Evolutionary conservation across 2,888 invertebrate genomes (phyloP).

Genomic region (Onthophagus sagittarius): DNA sequence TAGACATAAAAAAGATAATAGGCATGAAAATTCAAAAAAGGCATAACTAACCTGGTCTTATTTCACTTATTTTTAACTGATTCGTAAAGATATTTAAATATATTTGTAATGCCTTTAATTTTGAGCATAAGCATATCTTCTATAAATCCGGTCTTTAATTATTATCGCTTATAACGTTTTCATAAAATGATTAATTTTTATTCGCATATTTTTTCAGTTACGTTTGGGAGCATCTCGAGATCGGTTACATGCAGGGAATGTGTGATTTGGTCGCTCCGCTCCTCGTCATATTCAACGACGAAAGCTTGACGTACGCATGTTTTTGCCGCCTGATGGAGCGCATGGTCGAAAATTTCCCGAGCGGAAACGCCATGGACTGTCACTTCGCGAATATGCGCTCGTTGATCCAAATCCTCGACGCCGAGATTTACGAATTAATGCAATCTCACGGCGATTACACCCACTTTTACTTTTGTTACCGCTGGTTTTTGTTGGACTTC

Average conservation of each 20-base stretch:
- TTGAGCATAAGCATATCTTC: too few species aligned
- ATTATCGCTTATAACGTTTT: too few species aligned
- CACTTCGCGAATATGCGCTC: constrained; percentile 95
- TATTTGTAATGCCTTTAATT: too few species aligned
- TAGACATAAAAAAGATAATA: too few species aligned
- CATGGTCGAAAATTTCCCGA: constrained; percentile 88
- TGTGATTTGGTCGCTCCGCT: constrained; percentile 92
- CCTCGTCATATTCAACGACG: constrained; percentile 88
- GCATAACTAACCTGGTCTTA: too few species aligned
- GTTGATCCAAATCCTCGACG: constrained; percentile 83
- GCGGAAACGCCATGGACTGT: constrained; percentile 91
- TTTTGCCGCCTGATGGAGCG: constrained; percentile 88
- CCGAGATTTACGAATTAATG: constrained; percentile 92
- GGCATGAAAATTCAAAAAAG: too few species aligned
- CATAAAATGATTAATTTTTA: too few species aligned
- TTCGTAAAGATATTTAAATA: too few species aligned
- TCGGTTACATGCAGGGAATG: constrained; percentile 97
- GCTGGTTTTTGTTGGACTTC: constrained; percentile 95
- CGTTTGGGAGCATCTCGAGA: constrained; percentile 92
- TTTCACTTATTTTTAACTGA: too few species aligned
- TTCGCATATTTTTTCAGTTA: constrained; percentile 57
- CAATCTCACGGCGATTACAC: constrained; percentile 94
- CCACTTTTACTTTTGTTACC: constrained; percentile 96
- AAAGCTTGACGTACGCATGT: constrained; percentile 85
- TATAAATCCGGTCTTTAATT: too few species aligned